Conservation (phyloP, 2,113 vertebrate species). For the Festucalex cinctus region DNA sequence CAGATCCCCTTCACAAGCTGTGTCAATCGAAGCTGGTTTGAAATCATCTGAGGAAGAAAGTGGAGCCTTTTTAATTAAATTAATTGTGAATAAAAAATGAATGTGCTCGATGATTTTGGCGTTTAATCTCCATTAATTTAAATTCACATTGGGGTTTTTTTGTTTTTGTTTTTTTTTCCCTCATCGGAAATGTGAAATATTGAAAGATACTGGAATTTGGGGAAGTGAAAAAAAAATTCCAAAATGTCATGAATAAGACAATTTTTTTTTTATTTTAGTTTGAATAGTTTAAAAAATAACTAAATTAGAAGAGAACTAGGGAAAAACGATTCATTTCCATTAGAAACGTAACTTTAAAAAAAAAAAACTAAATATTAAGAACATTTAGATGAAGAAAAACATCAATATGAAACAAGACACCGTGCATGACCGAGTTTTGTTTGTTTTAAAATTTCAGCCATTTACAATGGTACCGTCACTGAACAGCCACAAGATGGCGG, state of each 20-base stretch:
- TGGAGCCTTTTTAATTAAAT: not conserved
- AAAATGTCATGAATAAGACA: too few species aligned
- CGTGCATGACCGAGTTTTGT: not conserved
- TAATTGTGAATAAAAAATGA: too few species aligned
- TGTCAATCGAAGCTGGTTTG: slow-evolving; percentile 97
- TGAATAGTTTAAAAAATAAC: not conserved
- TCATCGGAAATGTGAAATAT: not conserved
- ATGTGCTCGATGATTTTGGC: too few species aligned
- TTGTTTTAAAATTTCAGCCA: not conserved
- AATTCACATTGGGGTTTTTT: too few species aligned
- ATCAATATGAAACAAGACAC: not conserved
- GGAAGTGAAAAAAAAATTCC: too few species aligned
- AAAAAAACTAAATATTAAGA: not conserved
- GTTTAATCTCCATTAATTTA: too few species aligned
- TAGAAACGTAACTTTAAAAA: too few species aligned
- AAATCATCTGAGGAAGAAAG: slow-evolving; percentile 86
- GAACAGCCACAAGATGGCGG: slow-evolving; percentile 36
- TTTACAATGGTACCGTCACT: not conserved
- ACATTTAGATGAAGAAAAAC: not conserved
- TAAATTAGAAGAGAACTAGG: not conserved
- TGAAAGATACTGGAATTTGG: not conserved
- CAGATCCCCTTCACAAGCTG: slow-evolving; percentile 90
- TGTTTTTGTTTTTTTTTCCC: too few species aligned
- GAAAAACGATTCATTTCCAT: not conserved
- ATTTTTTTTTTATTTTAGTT: not conserved